Evolutionary conservation across 2,797 vertebrate genomes (phyloP), one percentile per base, ranked within the genome.

Genomic region (Amazona finschi): DNA sequence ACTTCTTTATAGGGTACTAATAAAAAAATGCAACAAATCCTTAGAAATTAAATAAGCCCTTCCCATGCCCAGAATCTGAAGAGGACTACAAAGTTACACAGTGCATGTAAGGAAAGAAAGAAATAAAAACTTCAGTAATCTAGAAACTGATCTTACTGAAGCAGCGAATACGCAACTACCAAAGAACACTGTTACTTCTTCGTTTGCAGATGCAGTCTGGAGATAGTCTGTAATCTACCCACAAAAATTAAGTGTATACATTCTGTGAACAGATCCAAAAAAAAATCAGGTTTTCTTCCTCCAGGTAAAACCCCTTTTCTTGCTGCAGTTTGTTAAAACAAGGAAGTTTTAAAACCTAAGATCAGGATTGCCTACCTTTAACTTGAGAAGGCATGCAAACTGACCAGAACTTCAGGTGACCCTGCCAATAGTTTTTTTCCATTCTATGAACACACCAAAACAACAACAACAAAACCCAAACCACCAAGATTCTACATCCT

Each of bases 371-470:
- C 28, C 22, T 61, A 25, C 33, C 15, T 73, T 72, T 64, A 30
- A 20, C 33, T 39, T 55, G 25, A 69, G 31, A 46, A 14, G 31
- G 4, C 11, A 46, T 0, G 0, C 22, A 30, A 72, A 11, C n/a
- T 38, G 27, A 24, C 39, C 22, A 60, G 67, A 78, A 47, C n/a
- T 65, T 60, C 61, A 38, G 43, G 3, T 66, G 49, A 33, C 18
- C 6, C 24, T 72, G 27, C 27, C 22, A 66, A 50, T 9, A 53
- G 6, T 8, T 43, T 49, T 52, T 44, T 50, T 27, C n/a, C 31
- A 22, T 66, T 27, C 25, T 39, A 30, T 12, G 14, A 66, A 49
- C 21, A 50, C 30, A 50, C 3, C 18, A 25, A 76, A 77, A n/a
- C 15, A 24, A 58, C 53, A 57, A 57, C 7, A 31, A 31, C 16